Evolutionary conservation across 2,888 invertebrate species (phyloP), one percentile per base, ranked within the genome.

Genomic region (Ferrisia virgata): DNA sequence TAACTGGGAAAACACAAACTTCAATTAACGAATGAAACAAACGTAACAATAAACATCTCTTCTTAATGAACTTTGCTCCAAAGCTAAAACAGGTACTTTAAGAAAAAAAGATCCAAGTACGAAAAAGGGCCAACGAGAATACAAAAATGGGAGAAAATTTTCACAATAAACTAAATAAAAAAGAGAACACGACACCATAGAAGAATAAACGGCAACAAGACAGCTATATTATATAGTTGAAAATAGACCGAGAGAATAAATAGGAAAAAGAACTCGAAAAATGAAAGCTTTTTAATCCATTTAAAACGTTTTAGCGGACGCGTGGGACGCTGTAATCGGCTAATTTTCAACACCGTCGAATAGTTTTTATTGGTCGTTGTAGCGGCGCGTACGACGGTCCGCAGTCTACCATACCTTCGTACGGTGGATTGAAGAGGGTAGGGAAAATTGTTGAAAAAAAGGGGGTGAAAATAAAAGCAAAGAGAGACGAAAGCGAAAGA

Each of bases 281-380:
- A 64, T 64, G 28, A 64, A 64, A 64, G 64, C 64, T 64, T 64
- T 64, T 64, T 64, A 64, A 64, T 64, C 64, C 64, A 64, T 64
- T 64, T 64, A 64, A 31, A 64, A 64, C 64, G 64, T 64, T 64
- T 64, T 64, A 64, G 28, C 53, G 53, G 64, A 28, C 64, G 64
- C 64, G 64, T 64, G 64, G 15, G 64, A 64, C 64, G 64, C 64
- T 64, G 64, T 64, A 64, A 64, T 64, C 64, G 64, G 31, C 64
- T 64, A 64, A 64, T 64, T 64, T 64, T 64, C 28, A 64, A 64
- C 64, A 64, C 64, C 64, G 64, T 64, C 64, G 64, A 64, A 64
- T 64, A 28, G 64, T 28, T 64, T 64, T 64, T 64, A 64, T 64
- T 64, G 64, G 64, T 64, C 64, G 64, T 64, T 64, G 28, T 64